phyloP scores from a whole-genome alignment of 2,113 vertebrate genomes.

The Nannospalax galili region DNA sequence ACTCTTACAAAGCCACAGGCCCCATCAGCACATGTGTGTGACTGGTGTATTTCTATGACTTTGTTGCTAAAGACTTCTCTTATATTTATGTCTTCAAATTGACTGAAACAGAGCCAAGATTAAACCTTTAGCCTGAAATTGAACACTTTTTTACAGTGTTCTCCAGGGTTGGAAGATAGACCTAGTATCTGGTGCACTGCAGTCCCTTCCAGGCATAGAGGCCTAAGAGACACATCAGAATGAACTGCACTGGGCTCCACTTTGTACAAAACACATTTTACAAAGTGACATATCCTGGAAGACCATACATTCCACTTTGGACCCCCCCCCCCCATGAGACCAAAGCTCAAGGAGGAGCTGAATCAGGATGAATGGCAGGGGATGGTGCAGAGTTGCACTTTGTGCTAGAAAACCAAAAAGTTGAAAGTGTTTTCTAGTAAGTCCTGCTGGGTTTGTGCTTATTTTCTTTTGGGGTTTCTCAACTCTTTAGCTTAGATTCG shows the following conservation, averaged over 20 bases:
- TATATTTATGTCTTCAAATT: neutral
- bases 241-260: neutral
- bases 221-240: no score
- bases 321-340: neutral
- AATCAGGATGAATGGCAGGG: neutral
- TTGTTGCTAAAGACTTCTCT: neutral
- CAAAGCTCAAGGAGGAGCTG: neutral
- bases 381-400: neutral
- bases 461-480: neutral
- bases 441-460: neutral
- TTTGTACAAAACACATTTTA: neutral
- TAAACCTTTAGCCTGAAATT: neutral
- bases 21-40: neutral
- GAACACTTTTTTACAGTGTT: neutral
- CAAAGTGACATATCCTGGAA: neutral
- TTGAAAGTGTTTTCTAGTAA: neutral
- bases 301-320: neutral
- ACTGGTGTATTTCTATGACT: neutral
- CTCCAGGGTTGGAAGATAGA: neutral
- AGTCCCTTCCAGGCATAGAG: neutral
- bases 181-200: neutral
- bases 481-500: neutral
- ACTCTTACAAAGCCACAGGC: neutral
- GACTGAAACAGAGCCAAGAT: slow-evolving; percentile 3
- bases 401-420: neutral